Base-by-base conservation (phyloP, 2,888 invertebrate species). In the Eristalis tenax region DNA sequence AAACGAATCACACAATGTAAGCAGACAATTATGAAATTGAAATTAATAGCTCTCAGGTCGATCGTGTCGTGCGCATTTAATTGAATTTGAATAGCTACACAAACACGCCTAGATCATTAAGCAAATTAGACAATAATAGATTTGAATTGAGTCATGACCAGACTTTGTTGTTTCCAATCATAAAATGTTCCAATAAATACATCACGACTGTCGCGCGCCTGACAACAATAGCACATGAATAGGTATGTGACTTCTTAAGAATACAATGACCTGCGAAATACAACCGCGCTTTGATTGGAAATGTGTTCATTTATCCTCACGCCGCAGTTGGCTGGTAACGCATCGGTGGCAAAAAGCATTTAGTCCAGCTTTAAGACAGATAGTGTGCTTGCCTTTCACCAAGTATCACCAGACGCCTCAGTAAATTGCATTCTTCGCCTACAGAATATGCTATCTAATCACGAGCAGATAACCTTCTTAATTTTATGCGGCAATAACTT, bases 391-490 rank as follows among this genome's bases (percentile, higher is more conserved):
- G 50, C 50, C 50, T 50, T 50, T 50, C 50, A 50, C 50, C 18
- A 50, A 8, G n/a, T 10, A 32, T 32, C 32, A 1, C 8, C 32
- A 32, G 32, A 10, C 32, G 32, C 10, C 32, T 32, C 32, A 32
- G 32, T 32, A 6, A 8, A 32, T 32, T 50, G 10, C 26, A 26
- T 26, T 26, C 35, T 50, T 69, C 50, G 32, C 32, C 4, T 35
- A 50, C 23, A 32, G 70, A 35, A n/a, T 38, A 65, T 40, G 57
- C 22, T 11, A 71, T n/a, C 56, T 84, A 61, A 84, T 75, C 83
- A 70, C 63, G 50, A 56, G 59, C 75, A 50, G 75, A 75, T 84
- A 84, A 80, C 80, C 75, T 80, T 80, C 71, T 75, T 71, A 75
- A 71, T 81, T 71, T 71, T 73, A 81, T 76, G 81, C 81, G 68